Evolutionary conservation across 2,113 vertebrate genomes (phyloP).

Genomic region (Pseudonaja textilis): DNA sequence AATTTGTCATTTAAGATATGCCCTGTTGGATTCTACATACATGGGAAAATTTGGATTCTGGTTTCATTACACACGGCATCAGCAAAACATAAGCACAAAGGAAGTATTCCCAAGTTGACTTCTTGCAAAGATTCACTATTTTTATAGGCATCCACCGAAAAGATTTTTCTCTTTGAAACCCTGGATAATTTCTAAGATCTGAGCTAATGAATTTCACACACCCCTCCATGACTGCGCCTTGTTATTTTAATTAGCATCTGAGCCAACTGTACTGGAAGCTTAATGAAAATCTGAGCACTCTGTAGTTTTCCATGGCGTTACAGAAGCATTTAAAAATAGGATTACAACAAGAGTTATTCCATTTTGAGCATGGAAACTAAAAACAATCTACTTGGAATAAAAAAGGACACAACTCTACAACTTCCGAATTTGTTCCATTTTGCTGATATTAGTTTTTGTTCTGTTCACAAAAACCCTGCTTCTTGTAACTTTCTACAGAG

Average conservation of each 20-base stretch:
- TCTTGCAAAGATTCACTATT: not conserved
- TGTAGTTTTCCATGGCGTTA: conserved; percentile 24
- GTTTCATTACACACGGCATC: conserved; percentile 21
- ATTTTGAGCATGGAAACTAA: not conserved
- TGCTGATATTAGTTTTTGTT: not conserved
- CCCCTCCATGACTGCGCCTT: conserved; percentile 19
- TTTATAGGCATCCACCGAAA: not conserved
- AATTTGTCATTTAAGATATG: conserved; percentile 24
- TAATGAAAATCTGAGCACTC: conserved; percentile 27
- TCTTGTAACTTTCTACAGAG: not conserved
- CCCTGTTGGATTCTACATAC: conserved; percentile 44
- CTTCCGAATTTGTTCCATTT: not conserved
- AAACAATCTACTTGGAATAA: not conserved
- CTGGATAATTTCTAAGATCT: conserved; percentile 42
- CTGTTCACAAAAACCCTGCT: not conserved
- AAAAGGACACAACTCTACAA: no score
- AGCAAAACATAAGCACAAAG: not conserved
- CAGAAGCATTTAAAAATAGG: conserved; percentile 31
- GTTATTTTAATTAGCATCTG: conserved; percentile 58
- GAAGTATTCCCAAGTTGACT: not conserved
- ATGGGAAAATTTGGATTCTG: conserved; percentile 38
- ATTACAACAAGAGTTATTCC: conserved; percentile 29
- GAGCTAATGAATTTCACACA: not conserved
- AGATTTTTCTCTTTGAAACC: not conserved
- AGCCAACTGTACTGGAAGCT: conserved; percentile 55